Conservation (phyloP, 2,113 vertebrate genomes). For the Hirundichthys speculiger region DNA sequence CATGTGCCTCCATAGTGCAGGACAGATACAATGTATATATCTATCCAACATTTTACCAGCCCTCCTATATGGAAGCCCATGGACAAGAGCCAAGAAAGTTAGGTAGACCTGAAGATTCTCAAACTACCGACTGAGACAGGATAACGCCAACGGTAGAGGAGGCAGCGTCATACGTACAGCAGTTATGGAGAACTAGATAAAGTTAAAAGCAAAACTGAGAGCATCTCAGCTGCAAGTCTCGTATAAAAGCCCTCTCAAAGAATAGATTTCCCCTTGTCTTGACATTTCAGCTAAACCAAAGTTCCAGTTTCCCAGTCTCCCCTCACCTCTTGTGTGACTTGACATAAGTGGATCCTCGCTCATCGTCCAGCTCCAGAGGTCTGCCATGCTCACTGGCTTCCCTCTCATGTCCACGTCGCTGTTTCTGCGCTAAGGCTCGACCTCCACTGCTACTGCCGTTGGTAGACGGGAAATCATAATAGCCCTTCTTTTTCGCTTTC, state of each 20-base stretch:
- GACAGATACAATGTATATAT: neutral
- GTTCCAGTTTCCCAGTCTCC: constrained; percentile 27
- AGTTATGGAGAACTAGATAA: too few relatives aligned
- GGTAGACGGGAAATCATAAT: constrained; percentile 92
- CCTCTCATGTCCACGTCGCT: constrained; percentile 85
- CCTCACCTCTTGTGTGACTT: constrained; percentile 92
- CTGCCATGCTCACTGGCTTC: constrained; percentile 85
- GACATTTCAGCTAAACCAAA: constrained; percentile 27
- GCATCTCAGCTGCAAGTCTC: neutral
- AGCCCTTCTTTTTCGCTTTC: constrained; percentile 96
- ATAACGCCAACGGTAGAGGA: constrained; percentile 25
- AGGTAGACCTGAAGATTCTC: constrained; percentile 18
- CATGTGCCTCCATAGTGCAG: constrained; percentile 16
- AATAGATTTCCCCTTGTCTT: constrained; percentile 3
- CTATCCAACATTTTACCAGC: neutral
- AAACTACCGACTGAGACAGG: constrained; percentile 15
- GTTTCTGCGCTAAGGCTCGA: constrained; percentile 72
- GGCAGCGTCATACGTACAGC: neutral
- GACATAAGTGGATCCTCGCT: constrained; percentile 87
- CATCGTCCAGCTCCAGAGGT: constrained; percentile 87
- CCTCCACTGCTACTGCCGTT: constrained; percentile 77
- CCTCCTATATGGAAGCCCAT: constrained; percentile 35
- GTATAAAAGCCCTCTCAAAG: neutral
- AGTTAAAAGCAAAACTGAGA: too few relatives aligned
- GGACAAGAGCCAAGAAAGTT: constrained; percentile 33